Evolutionary conservation across 1,140 invertebrate species (phyloP).

Genomic region (Lucilia sericata): DNA sequence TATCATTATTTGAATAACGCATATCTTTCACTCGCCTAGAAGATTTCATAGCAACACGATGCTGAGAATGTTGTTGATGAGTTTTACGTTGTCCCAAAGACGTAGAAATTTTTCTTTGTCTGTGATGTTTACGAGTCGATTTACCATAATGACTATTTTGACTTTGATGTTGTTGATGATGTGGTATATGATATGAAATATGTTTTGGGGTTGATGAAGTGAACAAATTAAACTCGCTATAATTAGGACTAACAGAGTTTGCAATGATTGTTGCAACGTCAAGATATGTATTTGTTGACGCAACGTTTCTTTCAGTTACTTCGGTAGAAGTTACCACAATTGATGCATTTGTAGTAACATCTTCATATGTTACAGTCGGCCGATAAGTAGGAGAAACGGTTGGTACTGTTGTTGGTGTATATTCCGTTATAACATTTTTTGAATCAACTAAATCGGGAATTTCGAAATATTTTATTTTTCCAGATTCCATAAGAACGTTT

Average conservation of each 20-base stretch:
- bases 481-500: conserved; percentile 34
- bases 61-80: conserved; percentile 53
- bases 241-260: not conserved
- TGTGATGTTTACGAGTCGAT: conserved; percentile 40
- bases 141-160: conserved; percentile 50
- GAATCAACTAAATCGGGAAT: conserved; percentile 64
- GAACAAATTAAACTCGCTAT: not conserved
- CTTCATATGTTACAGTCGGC: too few relatives aligned
- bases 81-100: conserved; percentile 44
- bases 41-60: conserved; percentile 48
- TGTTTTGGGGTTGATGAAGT: not conserved
- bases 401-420: not conserved
- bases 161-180: conserved; percentile 53
- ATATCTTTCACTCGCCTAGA: conserved; percentile 1
- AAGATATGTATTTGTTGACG: not conserved
- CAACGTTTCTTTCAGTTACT: not conserved
- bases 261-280: conserved; percentile 18
- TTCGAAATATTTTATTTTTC: conserved; percentile 62
- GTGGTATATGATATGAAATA: not conserved
- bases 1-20: not conserved
- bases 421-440: conserved; percentile 31
- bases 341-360: too few relatives aligned
- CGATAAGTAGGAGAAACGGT: not conserved
- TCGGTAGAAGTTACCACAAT: not conserved
- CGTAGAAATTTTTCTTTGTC: conserved; percentile 46